phyloP scores from a whole-genome alignment of 2,113 vertebrate species.

The Muscicapa adusta region DNA sequence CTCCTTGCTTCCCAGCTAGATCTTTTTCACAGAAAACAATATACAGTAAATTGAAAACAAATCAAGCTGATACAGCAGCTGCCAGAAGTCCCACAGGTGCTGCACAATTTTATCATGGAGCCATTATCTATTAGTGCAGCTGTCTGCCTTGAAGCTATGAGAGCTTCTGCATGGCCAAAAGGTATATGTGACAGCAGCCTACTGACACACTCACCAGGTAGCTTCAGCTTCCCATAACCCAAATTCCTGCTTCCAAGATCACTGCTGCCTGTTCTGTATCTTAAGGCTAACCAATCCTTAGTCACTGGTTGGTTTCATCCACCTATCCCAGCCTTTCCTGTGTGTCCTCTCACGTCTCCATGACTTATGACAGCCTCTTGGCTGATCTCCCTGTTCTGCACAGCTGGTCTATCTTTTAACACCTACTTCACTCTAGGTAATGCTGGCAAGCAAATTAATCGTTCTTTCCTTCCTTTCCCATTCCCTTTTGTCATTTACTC shows the following conservation, averaged over 20 bases:
- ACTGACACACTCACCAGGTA: not conserved
- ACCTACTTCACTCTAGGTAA: not conserved
- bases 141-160: not conserved
- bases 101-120: not conserved
- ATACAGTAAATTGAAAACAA: not conserved
- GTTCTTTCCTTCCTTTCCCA: not conserved
- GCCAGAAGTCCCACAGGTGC: not conserved
- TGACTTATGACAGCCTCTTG: not conserved
- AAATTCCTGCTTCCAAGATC: not conserved
- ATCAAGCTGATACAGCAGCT: not conserved
- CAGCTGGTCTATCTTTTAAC: not conserved
- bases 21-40: not conserved
- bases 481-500: not conserved
- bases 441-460: not conserved
- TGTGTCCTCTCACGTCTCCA: rapidly evolving
- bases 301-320: not conserved
- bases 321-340: not conserved
- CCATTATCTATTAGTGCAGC: not conserved
- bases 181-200: not conserved
- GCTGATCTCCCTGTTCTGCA: not conserved
- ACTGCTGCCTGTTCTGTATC: not conserved
- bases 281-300: rapidly evolving
- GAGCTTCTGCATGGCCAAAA: not conserved
- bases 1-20: not conserved
- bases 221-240: not conserved